A percentile compares a stretch with the other conserved stretches of the same genome.
phyloP scores from a whole-genome alignment of 2,113 vertebrate species.

The Theristicus caerulescens region DNA sequence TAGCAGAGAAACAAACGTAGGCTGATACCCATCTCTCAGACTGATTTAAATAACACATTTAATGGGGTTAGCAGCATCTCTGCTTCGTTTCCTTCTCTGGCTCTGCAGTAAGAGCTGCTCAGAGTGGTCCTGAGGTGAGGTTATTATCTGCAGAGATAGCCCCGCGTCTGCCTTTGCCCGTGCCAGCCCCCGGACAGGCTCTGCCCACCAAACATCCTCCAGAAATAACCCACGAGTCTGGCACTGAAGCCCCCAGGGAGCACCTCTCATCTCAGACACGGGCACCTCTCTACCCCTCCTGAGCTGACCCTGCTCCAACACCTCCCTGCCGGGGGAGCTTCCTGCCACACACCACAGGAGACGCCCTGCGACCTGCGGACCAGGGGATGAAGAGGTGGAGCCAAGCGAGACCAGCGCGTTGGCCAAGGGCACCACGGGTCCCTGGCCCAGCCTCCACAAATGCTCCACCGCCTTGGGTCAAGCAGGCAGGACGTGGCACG shows the following conservation, averaged over 20 bases:
- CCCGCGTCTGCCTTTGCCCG: rapidly evolving
- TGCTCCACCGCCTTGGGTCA: rapidly evolving
- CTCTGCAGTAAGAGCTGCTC: background rate
- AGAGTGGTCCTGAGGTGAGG: background rate
- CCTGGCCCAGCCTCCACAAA: background rate
- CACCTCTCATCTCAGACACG: background rate
- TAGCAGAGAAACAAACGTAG: background rate
- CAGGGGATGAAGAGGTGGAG: background rate
- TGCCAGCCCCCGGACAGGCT: background rate
- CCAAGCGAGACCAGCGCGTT: background rate
- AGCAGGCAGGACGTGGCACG: rapidly evolving
- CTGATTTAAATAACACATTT: background rate
- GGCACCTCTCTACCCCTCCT: background rate
- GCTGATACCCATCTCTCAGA: background rate
- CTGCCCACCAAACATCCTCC: background rate
- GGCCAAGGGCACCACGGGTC: background rate
- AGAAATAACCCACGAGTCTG: background rate
- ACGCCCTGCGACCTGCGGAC: rapidly evolving
- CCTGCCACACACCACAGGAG: no score
- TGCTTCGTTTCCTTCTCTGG: background rate
- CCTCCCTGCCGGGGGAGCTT: background rate
- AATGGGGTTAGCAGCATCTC: background rate
- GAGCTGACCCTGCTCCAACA: background rate
- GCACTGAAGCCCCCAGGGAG: background rate
- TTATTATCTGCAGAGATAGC: background rate